Evolutionary conservation across 1,140 invertebrate genomes (phyloP), one percentile per base, ranked within the genome.

Genomic region (Popillia japonica): DNA sequence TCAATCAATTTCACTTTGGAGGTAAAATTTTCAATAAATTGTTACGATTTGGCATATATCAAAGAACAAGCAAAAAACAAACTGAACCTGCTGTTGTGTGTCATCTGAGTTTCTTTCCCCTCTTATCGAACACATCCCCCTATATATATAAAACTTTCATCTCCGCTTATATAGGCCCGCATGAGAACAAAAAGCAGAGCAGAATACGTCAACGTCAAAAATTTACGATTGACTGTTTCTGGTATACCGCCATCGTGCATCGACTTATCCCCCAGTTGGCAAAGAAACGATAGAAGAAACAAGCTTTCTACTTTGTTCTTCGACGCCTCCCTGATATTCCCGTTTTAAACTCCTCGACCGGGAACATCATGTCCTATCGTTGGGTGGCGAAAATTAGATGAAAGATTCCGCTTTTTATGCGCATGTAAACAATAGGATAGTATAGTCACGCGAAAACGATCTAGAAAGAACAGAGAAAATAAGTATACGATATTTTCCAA

Each of bases 1-100:
- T n/a, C 48, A 55, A 55, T 55, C 48, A 55, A 55, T 55, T 55
- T 55, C 48, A 55, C 48, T 17, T 55, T 55, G 6, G 48, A n/a
- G 14, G 14, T 48, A 48, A 48, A 48, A 48, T 48, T 48, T 48
- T n/a, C 44, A 48, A n/a, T 48, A n/a, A 48, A 55, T 17, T 17
- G 48, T 55, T 55, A n/a, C 48, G 48, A 55, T 55, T 55, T 55
- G 2, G 48, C 27, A 34, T 34, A 34, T 4, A 34, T 34, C 27
- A 34, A 34, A 34, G 48, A 6, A 55, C 48, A 17, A 17, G 14
- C 14, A 17, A 4, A 55, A 17, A 55, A 17, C 6, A 55, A 14
- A 55, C 48, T 17, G 14, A 55, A n/a, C 48, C 48, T 55, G 48
- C n/a, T 55, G 48, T n/a, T 55, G 14, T 55, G 17, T n/a, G 14